Evolutionary conservation across 2,113 vertebrate species (phyloP), one percentile per base, ranked within the genome.

Genomic region (Tupaia tana): DNA sequence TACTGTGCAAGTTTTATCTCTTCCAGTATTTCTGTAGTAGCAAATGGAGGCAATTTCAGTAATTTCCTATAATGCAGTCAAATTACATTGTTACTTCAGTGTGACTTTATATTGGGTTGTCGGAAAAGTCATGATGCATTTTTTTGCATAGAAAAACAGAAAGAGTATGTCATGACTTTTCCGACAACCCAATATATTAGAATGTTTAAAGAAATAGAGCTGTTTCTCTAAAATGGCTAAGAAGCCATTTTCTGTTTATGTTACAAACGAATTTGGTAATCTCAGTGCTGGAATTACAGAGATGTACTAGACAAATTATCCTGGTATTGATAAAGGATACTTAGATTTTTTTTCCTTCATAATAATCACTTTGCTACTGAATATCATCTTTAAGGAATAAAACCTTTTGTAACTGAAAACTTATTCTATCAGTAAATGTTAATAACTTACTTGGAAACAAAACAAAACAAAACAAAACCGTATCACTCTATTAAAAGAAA

Each of bases 61-160:
- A 89, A 95, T 93, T 96, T 95, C 10, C 52, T 95, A 1, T 93
- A 93, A 93, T 91, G 34, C 1, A 75, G 61, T 74, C 94, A 91
- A 93, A 75, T 96, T 94, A 61, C 13, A 29, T 79, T 81, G 20
- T 77, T 95, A 67, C 34, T 96, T 95, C 64, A 27, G 59, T 12
- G 9, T 86, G 70, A 86, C 27, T 88, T 89, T 94, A 83, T 71
- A 43, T 43, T 43, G 43, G 43, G 43, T 43, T 43, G 43, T 43
- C 43, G 43, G 43, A 43, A 43, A 43, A 43, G 43, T 43, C 43
- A 43, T 43, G 43, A 43, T 43, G 43, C 43, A 43, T 43, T 43
- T 43, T 43, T 43, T 43, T 43, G 43, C 43, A 43, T 4, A 43
- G 43, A 43, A 43, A 43, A 43, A 43, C 43, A 43, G 43, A 43